Evolutionary conservation across 2,888 invertebrate species (phyloP).

Genomic region (Escarpia spicata): DNA sequence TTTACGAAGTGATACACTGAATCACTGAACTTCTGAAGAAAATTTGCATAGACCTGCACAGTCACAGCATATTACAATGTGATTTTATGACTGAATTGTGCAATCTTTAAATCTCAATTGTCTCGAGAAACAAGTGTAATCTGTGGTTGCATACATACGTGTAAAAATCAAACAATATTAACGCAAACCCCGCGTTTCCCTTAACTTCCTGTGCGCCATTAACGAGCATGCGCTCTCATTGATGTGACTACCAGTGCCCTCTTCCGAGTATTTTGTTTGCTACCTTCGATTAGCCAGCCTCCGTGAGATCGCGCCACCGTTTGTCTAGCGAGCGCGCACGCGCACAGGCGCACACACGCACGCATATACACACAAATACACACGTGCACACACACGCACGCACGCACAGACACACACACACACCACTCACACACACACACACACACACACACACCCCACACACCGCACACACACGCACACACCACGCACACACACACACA

Average conservation of each 20-base stretch:
- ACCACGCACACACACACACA: no score
- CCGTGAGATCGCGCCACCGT: no score
- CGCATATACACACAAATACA: background rate
- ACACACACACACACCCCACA: no score
- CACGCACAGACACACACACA: no score
- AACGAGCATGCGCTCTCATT: background rate
- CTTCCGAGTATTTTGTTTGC: background rate
- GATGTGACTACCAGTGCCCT: background rate
- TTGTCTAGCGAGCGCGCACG: background rate
- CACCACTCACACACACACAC: no score
- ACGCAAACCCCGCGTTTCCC: conserved; percentile 3
- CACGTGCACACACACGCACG: no score
- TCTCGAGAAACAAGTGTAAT: background rate
- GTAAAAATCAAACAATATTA: background rate
- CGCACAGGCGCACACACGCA: background rate
- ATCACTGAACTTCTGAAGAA: background rate
- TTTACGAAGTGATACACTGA: background rate
- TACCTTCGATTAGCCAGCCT: no score
- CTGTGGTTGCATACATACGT: background rate
- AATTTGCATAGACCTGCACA: background rate
- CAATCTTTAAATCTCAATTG: background rate
- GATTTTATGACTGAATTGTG: background rate
- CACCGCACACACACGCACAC: no score
- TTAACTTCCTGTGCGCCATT: conserved; percentile 16
- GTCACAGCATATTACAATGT: background rate